Conservation (phyloP, 2,888 invertebrate genomes). For the Chymomyza caudatula region DNA sequence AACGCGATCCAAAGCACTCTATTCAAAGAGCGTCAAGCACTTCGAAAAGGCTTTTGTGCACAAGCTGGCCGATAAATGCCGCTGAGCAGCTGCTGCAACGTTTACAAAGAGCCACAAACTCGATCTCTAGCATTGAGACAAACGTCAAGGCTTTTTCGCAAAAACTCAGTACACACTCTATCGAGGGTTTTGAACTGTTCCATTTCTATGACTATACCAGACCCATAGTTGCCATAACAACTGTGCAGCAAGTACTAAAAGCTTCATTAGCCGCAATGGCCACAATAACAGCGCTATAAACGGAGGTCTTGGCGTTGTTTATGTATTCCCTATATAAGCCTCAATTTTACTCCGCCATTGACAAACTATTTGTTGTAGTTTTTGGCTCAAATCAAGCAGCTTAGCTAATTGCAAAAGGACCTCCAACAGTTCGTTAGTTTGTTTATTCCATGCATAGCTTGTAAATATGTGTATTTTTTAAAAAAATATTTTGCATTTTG, state of each 20-base stretch:
- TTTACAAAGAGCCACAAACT: too few relatives aligned
- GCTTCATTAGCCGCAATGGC: constrained; percentile 54
- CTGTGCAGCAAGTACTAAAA: constrained; percentile 51
- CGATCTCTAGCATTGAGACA: too few relatives aligned
- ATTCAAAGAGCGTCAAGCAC: too few relatives aligned
- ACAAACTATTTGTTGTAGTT: not conserved
- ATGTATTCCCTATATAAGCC: not conserved
- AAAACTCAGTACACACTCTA: too few relatives aligned
- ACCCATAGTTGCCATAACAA: constrained; percentile 46
- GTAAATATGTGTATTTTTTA: not conserved
- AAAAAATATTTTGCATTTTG: not conserved
- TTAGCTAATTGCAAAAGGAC: constrained; percentile 23
- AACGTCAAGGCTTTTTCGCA: too few relatives aligned
- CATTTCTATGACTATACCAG: not conserved
- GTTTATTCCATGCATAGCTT: not conserved
- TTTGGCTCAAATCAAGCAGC: not conserved
- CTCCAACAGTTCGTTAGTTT: constrained; percentile 39
- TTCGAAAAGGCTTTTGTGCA: too few relatives aligned
- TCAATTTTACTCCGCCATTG: not conserved
- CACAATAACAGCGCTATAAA: constrained; percentile 8
- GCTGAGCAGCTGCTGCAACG: too few relatives aligned
- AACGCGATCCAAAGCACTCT: too few relatives aligned
- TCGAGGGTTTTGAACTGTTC: not conserved
- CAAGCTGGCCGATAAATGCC: too few relatives aligned
- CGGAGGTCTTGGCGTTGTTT: not conserved